phyloP scores from a whole-genome alignment of 2,113 vertebrate species.

The Collichthys lucidus region DNA sequence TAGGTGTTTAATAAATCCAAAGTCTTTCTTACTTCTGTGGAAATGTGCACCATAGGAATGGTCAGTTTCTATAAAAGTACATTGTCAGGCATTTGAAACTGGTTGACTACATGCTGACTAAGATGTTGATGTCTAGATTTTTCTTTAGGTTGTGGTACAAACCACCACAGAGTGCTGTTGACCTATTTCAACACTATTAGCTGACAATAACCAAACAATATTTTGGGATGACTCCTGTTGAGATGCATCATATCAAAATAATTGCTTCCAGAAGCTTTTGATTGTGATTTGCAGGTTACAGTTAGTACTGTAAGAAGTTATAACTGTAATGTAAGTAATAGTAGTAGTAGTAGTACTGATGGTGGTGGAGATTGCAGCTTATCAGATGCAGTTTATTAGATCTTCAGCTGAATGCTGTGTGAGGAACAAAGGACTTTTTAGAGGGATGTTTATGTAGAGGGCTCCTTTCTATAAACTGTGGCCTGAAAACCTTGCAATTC shows the following conservation, averaged over 20 bases:
- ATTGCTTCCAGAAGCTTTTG: neutral
- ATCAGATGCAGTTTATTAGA: neutral
- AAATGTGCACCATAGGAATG: neutral
- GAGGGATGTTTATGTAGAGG: constrained; percentile 41
- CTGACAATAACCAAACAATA: constrained; percentile 7
- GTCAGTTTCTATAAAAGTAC: neutral
- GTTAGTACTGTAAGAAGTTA: neutral
- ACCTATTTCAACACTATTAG: constrained; percentile 20
- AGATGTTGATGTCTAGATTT: constrained; percentile 17
- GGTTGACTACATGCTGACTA: neutral
- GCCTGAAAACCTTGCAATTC: constrained; percentile 35
- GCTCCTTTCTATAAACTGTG: constrained; percentile 58
- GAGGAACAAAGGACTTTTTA: constrained; percentile 21
- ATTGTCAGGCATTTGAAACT: neutral
- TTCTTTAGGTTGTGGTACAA: constrained; percentile 23
- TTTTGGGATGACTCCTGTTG: neutral
- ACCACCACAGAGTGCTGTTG: constrained; percentile 13
- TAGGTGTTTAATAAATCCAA: neutral
- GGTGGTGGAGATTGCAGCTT: neutral
- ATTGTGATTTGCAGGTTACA: neutral
- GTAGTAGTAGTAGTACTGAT: neutral
- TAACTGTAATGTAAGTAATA: neutral
- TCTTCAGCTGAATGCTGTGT: neutral
- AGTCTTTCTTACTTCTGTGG: neutral
- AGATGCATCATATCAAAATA: constrained; percentile 1